Evolutionary conservation across 1,140 invertebrate species (phyloP).

Genomic region (Leptopilina boulardi): DNA sequence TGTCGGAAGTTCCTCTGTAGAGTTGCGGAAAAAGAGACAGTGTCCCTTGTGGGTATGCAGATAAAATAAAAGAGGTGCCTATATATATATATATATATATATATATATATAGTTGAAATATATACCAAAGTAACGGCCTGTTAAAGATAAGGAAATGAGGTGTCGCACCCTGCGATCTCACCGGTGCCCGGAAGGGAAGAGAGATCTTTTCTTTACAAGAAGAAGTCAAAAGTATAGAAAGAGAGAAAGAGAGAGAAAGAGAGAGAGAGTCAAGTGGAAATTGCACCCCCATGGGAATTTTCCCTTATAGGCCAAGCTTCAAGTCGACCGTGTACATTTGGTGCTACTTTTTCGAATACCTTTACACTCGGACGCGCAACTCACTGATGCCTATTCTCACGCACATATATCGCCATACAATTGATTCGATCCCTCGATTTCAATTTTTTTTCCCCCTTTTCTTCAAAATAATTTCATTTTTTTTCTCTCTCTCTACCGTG

Average conservation of each 20-base stretch:
- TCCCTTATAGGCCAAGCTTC: conserved; percentile 49
- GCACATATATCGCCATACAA: neutral
- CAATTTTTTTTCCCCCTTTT: neutral
- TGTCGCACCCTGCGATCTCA: conserved; percentile 68
- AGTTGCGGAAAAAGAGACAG: conserved; percentile 21
- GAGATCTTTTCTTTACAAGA: conserved; percentile 56
- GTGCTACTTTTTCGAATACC: conserved; percentile 69
- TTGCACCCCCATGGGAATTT: conserved; percentile 66
- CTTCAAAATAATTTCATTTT: neutral
- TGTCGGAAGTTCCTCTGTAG: neutral
- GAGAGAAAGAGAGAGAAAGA: conserved; percentile 34
- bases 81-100: neutral
- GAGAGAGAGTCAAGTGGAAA: conserved; percentile 50
- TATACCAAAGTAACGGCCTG: conserved; percentile 69
- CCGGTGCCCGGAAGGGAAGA: conserved; percentile 56
- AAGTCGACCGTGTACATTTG: conserved; percentile 48
- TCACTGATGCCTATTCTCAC: conserved; percentile 52
- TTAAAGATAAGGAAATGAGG: conserved; percentile 78
- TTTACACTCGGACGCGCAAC: conserved; percentile 72
- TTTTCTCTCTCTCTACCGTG: neutral
- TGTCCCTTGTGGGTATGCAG: conserved; percentile 34
- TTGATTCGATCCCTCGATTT: conserved; percentile 13
- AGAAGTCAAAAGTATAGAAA: neutral
- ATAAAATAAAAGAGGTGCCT: conserved; percentile 52
- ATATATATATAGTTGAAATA: neutral